Percentiles rank a stretch among this genome's conserved stretches.
These are phyloP conservation scores for Melanerpes aurifrons DNA, from an alignment of 2,113 vertebrate genomes.

Conservation along the genomic window DNA sequence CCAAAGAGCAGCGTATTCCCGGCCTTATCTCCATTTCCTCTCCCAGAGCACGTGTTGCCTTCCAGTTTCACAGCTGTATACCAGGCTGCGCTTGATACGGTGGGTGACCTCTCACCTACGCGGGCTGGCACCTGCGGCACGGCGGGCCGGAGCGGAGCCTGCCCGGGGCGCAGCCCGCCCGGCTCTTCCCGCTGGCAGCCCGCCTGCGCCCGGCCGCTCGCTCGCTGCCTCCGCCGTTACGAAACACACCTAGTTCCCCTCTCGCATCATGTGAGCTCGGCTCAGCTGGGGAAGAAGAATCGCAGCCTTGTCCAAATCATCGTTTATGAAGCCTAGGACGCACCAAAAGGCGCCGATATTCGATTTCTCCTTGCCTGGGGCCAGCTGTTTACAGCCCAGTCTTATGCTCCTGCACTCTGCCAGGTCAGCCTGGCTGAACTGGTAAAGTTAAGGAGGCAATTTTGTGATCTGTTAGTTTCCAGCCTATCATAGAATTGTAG, in stretches of 20 bases:
- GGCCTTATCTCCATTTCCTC: background rate
- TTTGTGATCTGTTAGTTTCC: background rate
- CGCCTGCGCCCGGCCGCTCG: background rate
- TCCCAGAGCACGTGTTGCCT: accelerated
- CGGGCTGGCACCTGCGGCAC: slow-evolving; percentile 6
- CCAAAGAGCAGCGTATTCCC: background rate
- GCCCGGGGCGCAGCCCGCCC: background rate
- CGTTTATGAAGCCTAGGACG: background rate
- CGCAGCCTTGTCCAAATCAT: background rate
- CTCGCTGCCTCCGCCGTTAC: background rate
- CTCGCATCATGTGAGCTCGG: background rate
- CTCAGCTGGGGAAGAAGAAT: background rate
- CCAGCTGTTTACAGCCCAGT: background rate
- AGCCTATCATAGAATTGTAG: too few relatives aligned
- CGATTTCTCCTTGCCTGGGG: background rate
- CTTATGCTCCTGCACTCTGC: background rate
- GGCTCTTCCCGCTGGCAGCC: background rate
- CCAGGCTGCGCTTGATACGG: slow-evolving; percentile 23
- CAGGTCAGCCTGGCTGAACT: background rate
- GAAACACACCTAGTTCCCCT: background rate
- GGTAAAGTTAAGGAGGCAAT: background rate
- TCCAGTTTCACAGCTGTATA: background rate
- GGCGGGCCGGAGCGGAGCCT: background rate
- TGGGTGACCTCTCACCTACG: background rate
- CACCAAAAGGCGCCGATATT: background rate